Evolutionary conservation across 2,888 invertebrate genomes (phyloP).

Genomic region (Sinotaia quadrata): DNA sequence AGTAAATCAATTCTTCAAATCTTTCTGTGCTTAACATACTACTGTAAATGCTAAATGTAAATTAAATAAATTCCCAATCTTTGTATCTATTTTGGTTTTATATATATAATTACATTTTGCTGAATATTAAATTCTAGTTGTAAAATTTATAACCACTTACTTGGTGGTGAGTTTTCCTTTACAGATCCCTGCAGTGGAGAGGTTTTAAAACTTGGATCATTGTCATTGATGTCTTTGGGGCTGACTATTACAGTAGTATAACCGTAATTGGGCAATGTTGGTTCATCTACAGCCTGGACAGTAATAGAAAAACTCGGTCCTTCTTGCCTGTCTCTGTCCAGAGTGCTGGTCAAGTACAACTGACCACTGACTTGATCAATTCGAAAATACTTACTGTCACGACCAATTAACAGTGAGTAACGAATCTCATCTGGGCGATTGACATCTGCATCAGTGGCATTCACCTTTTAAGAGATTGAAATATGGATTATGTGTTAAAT

Average conservation of each 20-base stretch:
- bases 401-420: constrained; percentile 75
- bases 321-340: constrained; percentile 96
- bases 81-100: too few relatives aligned
- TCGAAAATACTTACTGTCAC: constrained; percentile 76
- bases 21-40: too few relatives aligned
- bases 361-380: constrained; percentile 95
- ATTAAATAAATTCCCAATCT: too few relatives aligned
- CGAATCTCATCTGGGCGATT: constrained; percentile 95
- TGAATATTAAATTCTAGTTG: not conserved
- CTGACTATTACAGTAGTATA: constrained; percentile 98
- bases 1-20: too few relatives aligned
- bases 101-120: too few relatives aligned
- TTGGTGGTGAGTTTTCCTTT: constrained; percentile 85
- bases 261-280: constrained; percentile 76
- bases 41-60: too few relatives aligned
- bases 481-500: too few relatives aligned
- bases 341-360: constrained; percentile 90
- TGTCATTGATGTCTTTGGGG: constrained; percentile 97
- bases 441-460: constrained; percentile 95
- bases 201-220: constrained; percentile 86
- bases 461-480: too few relatives aligned
- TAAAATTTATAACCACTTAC: not conserved
- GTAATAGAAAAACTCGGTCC: constrained; percentile 78
- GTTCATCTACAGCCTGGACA: constrained; percentile 68
- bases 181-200: constrained; percentile 76